phyloP scores from a whole-genome alignment of 2,113 vertebrate species.

The Physeter macrocephalus region DNA sequence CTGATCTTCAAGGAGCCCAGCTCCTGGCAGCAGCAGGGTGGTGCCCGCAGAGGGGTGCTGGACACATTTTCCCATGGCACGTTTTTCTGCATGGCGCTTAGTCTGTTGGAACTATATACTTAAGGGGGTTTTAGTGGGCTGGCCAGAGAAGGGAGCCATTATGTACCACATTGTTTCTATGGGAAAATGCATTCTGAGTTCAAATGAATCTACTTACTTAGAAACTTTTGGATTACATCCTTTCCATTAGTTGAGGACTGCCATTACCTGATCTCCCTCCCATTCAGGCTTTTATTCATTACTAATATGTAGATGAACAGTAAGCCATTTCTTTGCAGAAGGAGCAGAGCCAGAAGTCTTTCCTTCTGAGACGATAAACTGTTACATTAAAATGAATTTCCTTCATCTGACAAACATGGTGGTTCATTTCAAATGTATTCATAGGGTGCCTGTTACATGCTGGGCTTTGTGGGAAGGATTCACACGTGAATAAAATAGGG shows the following conservation, averaged over 20 bases:
- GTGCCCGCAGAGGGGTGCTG: background rate
- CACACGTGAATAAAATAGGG: background rate
- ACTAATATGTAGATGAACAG: slow-evolving; percentile 18
- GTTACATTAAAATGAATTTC: slow-evolving; percentile 39
- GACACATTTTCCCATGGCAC: background rate
- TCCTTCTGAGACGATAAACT: slow-evolving; percentile 14
- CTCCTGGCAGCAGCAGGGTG: background rate
- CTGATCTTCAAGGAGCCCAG: background rate
- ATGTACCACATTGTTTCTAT: background rate
- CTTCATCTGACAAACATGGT: slow-evolving; percentile 4
- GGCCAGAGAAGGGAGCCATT: background rate
- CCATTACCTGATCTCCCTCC: background rate
- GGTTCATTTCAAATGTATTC: slow-evolving; percentile 25
- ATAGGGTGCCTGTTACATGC: background rate
- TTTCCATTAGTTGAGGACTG: background rate
- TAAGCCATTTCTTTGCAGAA: slow-evolving; percentile 43
- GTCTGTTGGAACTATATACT: background rate
- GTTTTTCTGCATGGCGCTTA: background rate
- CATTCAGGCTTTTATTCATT: background rate
- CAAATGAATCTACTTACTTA: background rate
- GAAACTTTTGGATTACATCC: background rate
- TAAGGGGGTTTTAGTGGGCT: background rate
- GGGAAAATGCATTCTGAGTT: background rate
- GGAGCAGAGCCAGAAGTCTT: slow-evolving; percentile 24
- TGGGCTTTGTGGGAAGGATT: background rate